Evolutionary conservation across 1,140 invertebrate genomes (phyloP).

Genomic region (Caenorhabditis latens): DNA sequence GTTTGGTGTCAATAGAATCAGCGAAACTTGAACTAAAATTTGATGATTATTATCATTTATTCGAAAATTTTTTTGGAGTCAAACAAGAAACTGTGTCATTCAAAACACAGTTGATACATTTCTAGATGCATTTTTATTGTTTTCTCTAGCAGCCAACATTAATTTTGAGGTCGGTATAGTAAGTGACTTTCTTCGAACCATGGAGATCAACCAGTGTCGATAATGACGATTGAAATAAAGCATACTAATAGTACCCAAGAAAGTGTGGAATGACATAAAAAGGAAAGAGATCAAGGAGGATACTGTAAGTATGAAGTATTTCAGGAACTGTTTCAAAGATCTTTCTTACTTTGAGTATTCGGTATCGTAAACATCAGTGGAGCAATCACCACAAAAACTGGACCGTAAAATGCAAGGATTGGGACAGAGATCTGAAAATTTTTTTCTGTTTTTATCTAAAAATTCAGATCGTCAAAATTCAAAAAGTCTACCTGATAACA

Average conservation of each 20-base stretch:
- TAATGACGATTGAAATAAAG: conserved; percentile 42
- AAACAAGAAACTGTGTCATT: no score
- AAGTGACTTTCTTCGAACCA: background rate
- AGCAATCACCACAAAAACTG: background rate
- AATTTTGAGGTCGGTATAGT: background rate
- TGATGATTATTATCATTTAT: no score
- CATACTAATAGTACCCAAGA: conserved; percentile 23
- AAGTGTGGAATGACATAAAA: background rate
- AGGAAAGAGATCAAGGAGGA: background rate
- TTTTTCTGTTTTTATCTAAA: background rate
- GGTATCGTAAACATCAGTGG: conserved; percentile 8
- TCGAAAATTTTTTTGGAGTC: no score
- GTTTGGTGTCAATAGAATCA: no score
- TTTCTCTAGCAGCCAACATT: background rate
- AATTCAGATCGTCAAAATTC: background rate
- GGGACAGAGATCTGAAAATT: conserved; percentile 18
- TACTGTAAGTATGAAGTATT: no score
- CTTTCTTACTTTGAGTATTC: conserved; percentile 2
- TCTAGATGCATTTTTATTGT: background rate
- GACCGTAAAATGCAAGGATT: background rate
- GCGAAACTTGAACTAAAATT: no score
- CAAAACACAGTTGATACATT: no score
- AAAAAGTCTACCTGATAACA: conserved; percentile 41
- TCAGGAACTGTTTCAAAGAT: no score
- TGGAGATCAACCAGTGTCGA: background rate